Percentiles rank a stretch among this genome's conserved stretches.
phyloP scores from a whole-genome alignment of 2,888 invertebrate genomes.

The Heliconius cydno region DNA sequence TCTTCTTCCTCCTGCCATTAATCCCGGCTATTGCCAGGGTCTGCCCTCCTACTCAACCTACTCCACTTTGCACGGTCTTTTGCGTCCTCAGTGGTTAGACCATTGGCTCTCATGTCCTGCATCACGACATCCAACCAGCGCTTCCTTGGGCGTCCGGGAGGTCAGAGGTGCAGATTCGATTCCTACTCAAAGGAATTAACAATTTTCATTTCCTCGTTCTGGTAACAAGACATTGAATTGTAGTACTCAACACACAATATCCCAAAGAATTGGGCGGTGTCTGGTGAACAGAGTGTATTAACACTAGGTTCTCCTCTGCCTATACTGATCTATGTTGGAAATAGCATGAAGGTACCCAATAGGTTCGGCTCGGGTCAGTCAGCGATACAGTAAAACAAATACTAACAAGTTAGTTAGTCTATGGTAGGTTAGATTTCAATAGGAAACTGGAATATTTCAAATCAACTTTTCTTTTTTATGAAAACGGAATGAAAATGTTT shows the following conservation, averaged over 20 bases:
- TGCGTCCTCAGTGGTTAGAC: too few species aligned
- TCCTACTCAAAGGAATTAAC: background rate
- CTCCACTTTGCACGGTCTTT: too few species aligned
- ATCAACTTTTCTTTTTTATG: background rate
- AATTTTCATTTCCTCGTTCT: background rate
- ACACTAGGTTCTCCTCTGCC: too few species aligned
- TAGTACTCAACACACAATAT: background rate
- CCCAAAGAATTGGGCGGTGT: background rate
- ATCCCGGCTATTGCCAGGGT: too few species aligned
- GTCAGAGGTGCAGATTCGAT: background rate
- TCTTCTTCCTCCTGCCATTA: too few species aligned
- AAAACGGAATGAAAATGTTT: background rate
- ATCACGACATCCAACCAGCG: too few species aligned
- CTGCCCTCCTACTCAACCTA: too few species aligned
- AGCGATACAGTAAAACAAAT: slow-evolving; percentile 17
- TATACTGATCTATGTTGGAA: too few species aligned
- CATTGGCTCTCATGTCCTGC: too few species aligned
- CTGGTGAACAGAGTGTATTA: too few species aligned
- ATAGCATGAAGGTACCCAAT: too few species aligned
- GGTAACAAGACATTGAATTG: background rate
- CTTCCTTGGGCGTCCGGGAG: too few species aligned
- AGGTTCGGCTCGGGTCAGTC: background rate
- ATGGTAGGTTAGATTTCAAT: background rate
- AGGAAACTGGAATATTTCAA: slow-evolving; percentile 16
- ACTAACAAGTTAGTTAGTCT: slow-evolving; percentile 7